Evolutionary conservation across 2,888 invertebrate species (phyloP), one percentile per base, ranked within the genome.

Genomic region (Diarsia rubi): DNA sequence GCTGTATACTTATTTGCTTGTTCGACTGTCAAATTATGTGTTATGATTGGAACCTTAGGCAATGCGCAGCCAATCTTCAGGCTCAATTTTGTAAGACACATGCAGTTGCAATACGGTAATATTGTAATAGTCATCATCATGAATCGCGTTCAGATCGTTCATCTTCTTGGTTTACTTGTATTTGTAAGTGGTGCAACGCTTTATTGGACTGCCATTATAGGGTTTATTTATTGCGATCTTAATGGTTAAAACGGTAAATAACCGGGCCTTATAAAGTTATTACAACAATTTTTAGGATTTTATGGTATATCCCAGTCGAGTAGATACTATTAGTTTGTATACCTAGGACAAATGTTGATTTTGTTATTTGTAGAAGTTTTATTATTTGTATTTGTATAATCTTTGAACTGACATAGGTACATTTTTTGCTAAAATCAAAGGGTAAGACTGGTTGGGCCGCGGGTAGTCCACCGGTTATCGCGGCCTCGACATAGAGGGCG

Each of bases 81-180:
- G 19, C 47, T 42, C 19, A 64, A 62, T 75, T 65, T 75, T n/a
- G 52, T 52, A 45, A 31, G 14, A 54, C n/a, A 37, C n/a, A 27
- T 52, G 27, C 45, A 75, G 52, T 67, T 9, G 47, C 27, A 57
- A 75, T 74, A 74, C n/a, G 1, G 19, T 57, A 37, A 71, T 52
- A 52, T 12, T 24, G 52, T 37, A 49, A 24, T 52, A 52, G 76
- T 75, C 45, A 62, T 68, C 45, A 68, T 37, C 75, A 75, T 68
- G 37, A 75, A 75, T 68, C 37, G 52, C 24, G 57, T 44, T 60
- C 24, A 52, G 44, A 60, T 60, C 49, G 14, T 60, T 75, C 49
- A 75, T 75, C 49, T 52, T 45, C 31, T 60, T 44, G 52, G 45
- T 60, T 60, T 67, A 45, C 31, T 74, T n/a, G 27, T 42, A 27